Evolutionary conservation across 64 coral and sea anemone genomes (phyloP), one percentile per base, ranked within the genome.

Genomic region (Montipora foliosa): DNA sequence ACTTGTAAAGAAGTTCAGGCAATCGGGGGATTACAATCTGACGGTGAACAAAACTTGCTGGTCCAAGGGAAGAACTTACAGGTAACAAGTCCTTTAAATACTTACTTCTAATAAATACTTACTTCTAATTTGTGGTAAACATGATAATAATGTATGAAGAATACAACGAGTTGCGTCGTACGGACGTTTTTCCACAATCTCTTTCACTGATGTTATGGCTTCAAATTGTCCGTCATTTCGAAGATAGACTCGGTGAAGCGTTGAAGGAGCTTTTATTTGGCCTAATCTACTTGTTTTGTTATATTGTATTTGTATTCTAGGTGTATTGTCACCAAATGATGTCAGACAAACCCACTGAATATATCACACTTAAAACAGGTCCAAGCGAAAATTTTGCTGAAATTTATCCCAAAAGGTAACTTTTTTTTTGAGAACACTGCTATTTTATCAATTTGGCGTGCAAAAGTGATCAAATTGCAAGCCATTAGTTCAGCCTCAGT

Each of bases 251-350:
- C 37, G 37, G 37, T 37, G 37, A 37, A 37, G 37, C 37, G 37
- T 37, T 37, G 37, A 37, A 37, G 37, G 2, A 37, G 37, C 37
- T 37, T 37, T 37, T 37, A 37, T 37, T 37, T 37, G 2, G 37
- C 37, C 37, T 37, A 37, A 37, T 37, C 37, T 37, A 37, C 37
- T 37, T 8, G 4, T n/a, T 5, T 80, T 29, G 12, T 86, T 15
- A 13, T 8, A 82, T 9, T 58, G 15, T 84, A 22, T 61, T 72
- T 91, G 3, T 22, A 37, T 59, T 64, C 13, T 78, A 98, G 98
- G 94, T 99, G 4, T 99, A 96, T 79, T 99, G 98, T 64, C 92
- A 99, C 55, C 95, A 92, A 59, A 99, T 99, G 98, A 94, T 90
- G 47, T 96, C 98, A 47, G 67, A 95, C 57, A 59, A 89, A 20